Evolutionary conservation across 2,797 vertebrate species (phyloP).

Genomic region (Micropoecilia bifurca): DNA sequence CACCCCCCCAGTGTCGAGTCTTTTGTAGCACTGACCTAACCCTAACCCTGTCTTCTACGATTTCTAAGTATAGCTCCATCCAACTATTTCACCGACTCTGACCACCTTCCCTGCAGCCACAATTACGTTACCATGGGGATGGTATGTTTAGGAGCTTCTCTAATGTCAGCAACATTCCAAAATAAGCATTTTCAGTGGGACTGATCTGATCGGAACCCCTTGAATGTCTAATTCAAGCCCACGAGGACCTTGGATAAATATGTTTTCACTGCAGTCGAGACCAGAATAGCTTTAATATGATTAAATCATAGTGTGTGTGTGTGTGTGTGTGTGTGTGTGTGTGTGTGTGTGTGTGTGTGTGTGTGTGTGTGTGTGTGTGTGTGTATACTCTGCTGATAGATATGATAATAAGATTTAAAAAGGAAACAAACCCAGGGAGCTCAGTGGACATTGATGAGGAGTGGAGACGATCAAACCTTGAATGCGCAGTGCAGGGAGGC

Average conservation of each 20-base stretch:
- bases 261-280: slow-evolving; percentile 21
- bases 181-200: not conserved
- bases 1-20: not conserved
- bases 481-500: slow-evolving; percentile 27
- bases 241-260: not conserved
- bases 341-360: slow-evolving; percentile 37
- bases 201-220: not conserved
- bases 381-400: slow-evolving; percentile 52
- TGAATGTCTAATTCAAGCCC: not conserved
- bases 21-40: not conserved
- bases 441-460: slow-evolving; percentile 37
- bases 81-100: not conserved
- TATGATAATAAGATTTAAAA: slow-evolving; percentile 48
- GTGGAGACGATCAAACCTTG: slow-evolving; percentile 57
- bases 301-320: slow-evolving; percentile 43
- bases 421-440: slow-evolving; percentile 45
- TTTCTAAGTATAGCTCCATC: not conserved
- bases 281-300: slow-evolving; percentile 43
- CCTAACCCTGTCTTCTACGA: not conserved
- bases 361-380: not conserved
- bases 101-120: not conserved
- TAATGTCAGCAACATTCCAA: not conserved
- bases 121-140: not conserved
- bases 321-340: too few species aligned
- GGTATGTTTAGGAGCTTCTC: not conserved